Evolutionary conservation across 2,888 invertebrate genomes (phyloP), one percentile per base, ranked within the genome.

Genomic region (Chelonus formosanus): DNA sequence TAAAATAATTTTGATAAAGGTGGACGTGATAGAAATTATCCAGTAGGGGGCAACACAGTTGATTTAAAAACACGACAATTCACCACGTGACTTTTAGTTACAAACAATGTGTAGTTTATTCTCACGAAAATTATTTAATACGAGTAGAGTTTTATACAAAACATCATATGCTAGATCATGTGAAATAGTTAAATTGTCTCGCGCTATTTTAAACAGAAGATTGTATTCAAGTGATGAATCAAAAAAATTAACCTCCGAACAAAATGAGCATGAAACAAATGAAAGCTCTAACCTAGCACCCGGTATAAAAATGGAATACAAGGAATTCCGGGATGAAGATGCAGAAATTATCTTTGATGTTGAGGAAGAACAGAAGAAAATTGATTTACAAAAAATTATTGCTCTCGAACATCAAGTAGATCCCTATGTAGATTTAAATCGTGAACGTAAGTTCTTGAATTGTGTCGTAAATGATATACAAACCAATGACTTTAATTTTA

Each of bases 271-370:
- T 4, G 40, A 69, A 4, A 53, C 66, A 55, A 58, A 53, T 5
- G 64, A 75, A 3, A 36, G 67, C n/a, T 58, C 50, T 72, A 73
- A 76, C 72, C 72, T 75, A 60, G 47, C 70, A 8, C 85, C 86
- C 52, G 86, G 86, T 44, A 84, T 90, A 70, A 81, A 86, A 63
- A 84, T 84, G 73, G 92, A 90, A 85, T 92, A 90, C 79, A 88
- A 90, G 85, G 82, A 90, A 70, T 92, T 92, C 81, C 87, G 88
- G 31, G 93, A 94, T 75, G 87, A 88, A 72, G 91, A 93, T 80
- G 85, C 91, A 0, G 84, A 87, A 8, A 84, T 91, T 69, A 91
- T 94, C 74, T 88, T 91, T 71, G 91, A 94, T 80, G 89, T 92
- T 31, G 89, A 89, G 61, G 93, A 93, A 74, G 92, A 92, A 81